phyloP scores from a whole-genome alignment of 2,888 invertebrate genomes.

The Tiliacea citrago region DNA sequence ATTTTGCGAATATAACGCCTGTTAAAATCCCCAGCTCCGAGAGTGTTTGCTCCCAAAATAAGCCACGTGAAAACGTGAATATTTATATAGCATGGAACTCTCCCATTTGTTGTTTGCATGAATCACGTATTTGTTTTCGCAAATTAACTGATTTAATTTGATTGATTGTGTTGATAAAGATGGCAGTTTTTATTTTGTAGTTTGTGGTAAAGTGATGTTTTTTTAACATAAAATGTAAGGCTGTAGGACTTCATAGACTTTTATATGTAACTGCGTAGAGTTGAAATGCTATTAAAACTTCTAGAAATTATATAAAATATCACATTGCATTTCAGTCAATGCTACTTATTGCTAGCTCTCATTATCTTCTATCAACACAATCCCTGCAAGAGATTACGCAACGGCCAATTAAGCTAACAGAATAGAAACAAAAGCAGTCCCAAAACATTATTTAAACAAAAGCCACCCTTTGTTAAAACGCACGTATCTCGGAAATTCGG shows the following conservation, averaged over 20 bases:
- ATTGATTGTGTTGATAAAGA: conserved; percentile 20
- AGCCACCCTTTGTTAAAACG: conserved; percentile 38
- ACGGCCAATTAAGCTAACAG: conserved; percentile 39
- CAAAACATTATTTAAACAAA: conserved; percentile 49
- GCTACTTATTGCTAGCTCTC: background rate
- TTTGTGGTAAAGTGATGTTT: background rate
- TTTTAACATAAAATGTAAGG: background rate
- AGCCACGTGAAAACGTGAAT: conserved; percentile 63
- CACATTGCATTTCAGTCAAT: background rate
- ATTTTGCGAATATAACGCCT: conserved; percentile 64
- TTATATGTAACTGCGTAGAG: background rate
- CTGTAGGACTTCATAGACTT: background rate
- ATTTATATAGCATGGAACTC: conserved; percentile 57
- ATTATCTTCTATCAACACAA: conserved; percentile 6
- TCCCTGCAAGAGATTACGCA: conserved; percentile 28
- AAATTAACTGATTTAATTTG: conserved; percentile 52
- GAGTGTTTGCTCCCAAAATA: conserved; percentile 67
- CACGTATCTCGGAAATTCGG: conserved; percentile 32
- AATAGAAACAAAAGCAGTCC: conserved; percentile 49
- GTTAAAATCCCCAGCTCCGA: conserved; percentile 63
- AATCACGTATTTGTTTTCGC: conserved; percentile 61
- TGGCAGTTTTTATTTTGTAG: background rate
- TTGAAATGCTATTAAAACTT: background rate
- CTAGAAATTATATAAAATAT: background rate
- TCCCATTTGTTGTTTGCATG: conserved; percentile 59